Base-by-base conservation (phyloP, 2,113 vertebrate genomes). In the Rhinichthys klamathensis region DNA sequence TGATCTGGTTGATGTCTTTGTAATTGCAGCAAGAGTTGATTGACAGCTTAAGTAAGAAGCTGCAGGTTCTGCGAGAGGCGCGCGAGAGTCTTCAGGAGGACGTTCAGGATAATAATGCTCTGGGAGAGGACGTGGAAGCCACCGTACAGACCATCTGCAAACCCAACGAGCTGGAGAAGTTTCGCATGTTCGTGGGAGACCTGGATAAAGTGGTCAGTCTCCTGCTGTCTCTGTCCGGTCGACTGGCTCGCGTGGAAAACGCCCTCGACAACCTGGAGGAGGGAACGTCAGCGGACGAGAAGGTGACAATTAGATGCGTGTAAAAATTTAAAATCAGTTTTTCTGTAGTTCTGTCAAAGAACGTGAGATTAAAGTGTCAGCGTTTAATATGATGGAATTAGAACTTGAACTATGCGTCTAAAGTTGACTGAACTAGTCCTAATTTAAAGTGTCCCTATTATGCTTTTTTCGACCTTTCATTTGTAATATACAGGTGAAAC, bases 141-240 rank as follows among this genome's bases (percentile, higher is more conserved):
- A 91, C 95, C 0, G 97, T 95, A 65, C 96, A 96, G 90, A 92
- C 92, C 0, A 94, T 96, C 86, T 98, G 97, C 93, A 97, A 94
- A 83, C 93, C 97, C 91, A 98, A 97, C 21, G 96, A 98, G 90
- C 95, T 98, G 0, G 97, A 98, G 93, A 97, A 97, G 91, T 99
- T 98, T 92, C 92, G 95, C 35, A 98, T 98, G 97, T 99, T 99
- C 75, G 94, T 97, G 0, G 97, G 97, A 0, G 97, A 99, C 89
- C 93, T 98, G 90, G 97, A 99, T 93, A 99, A 98, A 91, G 97
- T 99, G 88, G 97, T 99, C 78, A 98, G 96, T 86, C 96, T 99
- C 21, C 93, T 98, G 88, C 93, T 98, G 90, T 99, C 97, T 0
- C 95, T 99, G 9, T 97, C 97, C 0, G 97, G 97, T 41, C 95